phyloP scores from a whole-genome alignment of 2,888 invertebrate genomes.

The Bellardia pandia region DNA sequence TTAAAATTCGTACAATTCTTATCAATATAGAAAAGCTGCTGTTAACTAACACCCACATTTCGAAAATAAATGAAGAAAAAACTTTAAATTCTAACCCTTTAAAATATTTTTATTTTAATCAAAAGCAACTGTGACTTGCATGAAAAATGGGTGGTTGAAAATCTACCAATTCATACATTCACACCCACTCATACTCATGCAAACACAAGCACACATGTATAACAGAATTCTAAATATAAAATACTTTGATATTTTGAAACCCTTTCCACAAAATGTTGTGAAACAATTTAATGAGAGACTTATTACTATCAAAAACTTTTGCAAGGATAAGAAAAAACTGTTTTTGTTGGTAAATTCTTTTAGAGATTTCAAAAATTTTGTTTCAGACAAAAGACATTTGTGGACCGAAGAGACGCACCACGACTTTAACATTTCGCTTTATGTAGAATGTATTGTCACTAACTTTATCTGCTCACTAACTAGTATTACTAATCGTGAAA shows the following conservation, averaged over 20 bases:
- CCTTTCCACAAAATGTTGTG: constrained; percentile 13
- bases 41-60: constrained; percentile 53
- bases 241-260: constrained; percentile 47
- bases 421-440: no score
- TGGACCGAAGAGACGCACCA: no score
- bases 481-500: no score
- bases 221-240: constrained; percentile 20
- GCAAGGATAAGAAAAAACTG: constrained; percentile 13
- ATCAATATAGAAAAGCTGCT: constrained; percentile 53
- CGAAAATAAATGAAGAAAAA: constrained; percentile 25
- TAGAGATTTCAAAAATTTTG: not conserved
- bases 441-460: no score
- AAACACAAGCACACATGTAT: no score
- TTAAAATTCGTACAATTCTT: constrained; percentile 59
- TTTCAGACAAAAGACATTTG: no score
- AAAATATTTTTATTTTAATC: constrained; percentile 63
- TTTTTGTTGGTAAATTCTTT: constrained; percentile 12
- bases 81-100: constrained; percentile 69
- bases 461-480: no score
- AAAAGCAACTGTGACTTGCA: constrained; percentile 65
- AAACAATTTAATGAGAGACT: constrained; percentile 59
- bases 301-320: constrained; percentile 51
- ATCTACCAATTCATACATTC: not conserved
- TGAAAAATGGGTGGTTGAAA: constrained; percentile 61
- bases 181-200: constrained; percentile 5